Base-by-base conservation (phyloP, 2,888 invertebrate species). In the Megastigmus dorsalis region DNA sequence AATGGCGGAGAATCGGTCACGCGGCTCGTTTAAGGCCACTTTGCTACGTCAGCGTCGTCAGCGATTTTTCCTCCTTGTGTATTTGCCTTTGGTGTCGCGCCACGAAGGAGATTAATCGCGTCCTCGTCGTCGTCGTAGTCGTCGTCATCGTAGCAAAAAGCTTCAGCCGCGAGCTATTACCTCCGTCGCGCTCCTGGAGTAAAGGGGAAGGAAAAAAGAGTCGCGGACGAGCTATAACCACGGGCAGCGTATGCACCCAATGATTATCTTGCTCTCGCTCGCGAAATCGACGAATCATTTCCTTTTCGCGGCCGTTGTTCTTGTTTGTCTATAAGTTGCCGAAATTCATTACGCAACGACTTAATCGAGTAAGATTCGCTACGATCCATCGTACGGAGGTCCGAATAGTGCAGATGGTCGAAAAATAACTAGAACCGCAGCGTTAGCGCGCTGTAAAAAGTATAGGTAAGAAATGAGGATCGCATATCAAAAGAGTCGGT, bases 21-120 rank as follows among this genome's bases (percentile, higher is more conserved):
- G 57, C 68, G 67, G 36, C 59, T 71, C 60, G 66, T 65, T 70
- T 65, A 62, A 65, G 59, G 33, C 66, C 52, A 65, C 75, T 59
- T 65, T 73, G 76, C 73, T 33, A 20, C 73, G 76, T 73, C 73
- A 76, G 76, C 76, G 54, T 69, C 52, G 68, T 76, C 76, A 76
- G 76, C 76, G 60, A 76, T 76, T 74, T 76, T 70, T 76, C 57
- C 60, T 65, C 48, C 65, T 65, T 60, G 45, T 60, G 45, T 62
- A 41, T 45, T 36, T 60, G 57, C 23, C 60, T 55, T 48, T 36
- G 60, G 23, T 36, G 52, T 54, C 36, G 18, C 63, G 23, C 36
- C 50, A 43, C 18, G 60, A 60, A 48, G 62, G 66, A 75, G 70
- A 75, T 75, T 75, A 71, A 75, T 75, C 75, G 66, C 57, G 55